Conservation (phyloP, 2,113 vertebrate genomes). For the Chroicocephalus ridibundus region DNA sequence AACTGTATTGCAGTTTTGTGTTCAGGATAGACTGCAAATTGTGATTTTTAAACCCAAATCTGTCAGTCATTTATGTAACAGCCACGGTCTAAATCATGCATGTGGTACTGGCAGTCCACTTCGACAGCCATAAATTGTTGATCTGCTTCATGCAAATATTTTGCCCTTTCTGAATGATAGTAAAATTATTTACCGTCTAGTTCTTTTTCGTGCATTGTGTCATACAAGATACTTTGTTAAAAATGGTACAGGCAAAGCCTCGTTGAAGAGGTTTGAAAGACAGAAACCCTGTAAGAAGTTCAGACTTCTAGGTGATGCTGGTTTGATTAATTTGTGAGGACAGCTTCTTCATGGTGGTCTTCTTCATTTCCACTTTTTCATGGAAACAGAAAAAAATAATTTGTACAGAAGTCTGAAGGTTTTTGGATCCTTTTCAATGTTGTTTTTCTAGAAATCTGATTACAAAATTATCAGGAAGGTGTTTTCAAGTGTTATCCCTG, state of each 20-base stretch:
- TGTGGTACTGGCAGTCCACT: not conserved
- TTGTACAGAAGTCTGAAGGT: not conserved
- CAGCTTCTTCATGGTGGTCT: not conserved
- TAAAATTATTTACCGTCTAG: not conserved
- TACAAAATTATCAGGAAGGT: not conserved
- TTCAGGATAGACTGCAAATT: not conserved
- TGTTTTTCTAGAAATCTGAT: not conserved
- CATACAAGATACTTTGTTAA: not conserved
- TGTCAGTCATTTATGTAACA: not conserved
- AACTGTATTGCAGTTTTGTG: not conserved
- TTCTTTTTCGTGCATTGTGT: not conserved
- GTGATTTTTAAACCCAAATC: not conserved
- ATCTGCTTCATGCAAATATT: slow-evolving; percentile 6
- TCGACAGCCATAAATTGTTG: not conserved
- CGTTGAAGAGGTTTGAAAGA: not conserved
- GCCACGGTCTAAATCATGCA: not conserved
- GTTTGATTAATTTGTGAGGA: not conserved
- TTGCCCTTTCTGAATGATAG: not conserved
- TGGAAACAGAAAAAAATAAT: not conserved
- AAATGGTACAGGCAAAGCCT: not conserved
- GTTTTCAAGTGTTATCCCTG: not conserved
- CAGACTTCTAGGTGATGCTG: not conserved
- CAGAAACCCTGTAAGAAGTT: not conserved
- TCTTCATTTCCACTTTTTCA: not conserved
- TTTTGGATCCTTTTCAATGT: not conserved